phyloP scores from a whole-genome alignment of 2,888 invertebrate species.

The Auanema freiburgensis region DNA sequence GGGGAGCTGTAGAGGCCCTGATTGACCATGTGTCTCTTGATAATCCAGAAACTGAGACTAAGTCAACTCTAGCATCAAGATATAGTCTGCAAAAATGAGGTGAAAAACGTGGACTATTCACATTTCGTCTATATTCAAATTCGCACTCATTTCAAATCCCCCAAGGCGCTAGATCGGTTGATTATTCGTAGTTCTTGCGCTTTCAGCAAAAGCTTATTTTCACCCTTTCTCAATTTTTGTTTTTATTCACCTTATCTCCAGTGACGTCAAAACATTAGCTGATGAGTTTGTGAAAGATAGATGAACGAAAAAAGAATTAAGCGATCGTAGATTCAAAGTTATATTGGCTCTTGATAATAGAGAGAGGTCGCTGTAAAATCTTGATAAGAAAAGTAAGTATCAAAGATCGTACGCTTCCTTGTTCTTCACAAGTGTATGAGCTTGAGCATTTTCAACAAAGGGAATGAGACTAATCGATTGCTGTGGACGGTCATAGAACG shows the following conservation, averaged over 20 bases:
- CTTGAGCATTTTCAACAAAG: slow-evolving; percentile 28
- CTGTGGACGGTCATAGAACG: slow-evolving; percentile 45
- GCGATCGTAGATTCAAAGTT: slow-evolving; percentile 44
- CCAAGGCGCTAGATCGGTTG: neutral
- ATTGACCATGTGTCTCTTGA: slow-evolving; percentile 44
- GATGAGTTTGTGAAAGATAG: slow-evolving; percentile 25
- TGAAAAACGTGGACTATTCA: too few relatives aligned
- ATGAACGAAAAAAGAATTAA: slow-evolving; percentile 49
- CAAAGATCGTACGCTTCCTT: slow-evolving; percentile 15
- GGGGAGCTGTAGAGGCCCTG: slow-evolving; percentile 34
- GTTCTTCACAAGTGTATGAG: slow-evolving; percentile 23
- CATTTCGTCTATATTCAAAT: neutral
- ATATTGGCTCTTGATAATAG: slow-evolving; percentile 45
- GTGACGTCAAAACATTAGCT: slow-evolving; percentile 12
- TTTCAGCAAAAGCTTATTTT: neutral
- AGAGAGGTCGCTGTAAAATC: slow-evolving; percentile 40
- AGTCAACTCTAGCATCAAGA: slow-evolving; percentile 51
- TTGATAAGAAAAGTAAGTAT: neutral
- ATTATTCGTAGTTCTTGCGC: neutral
- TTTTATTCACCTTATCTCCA: slow-evolving; percentile 8
- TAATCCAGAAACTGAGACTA: slow-evolving; percentile 48
- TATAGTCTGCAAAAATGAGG: slow-evolving; percentile 36
- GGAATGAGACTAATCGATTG: slow-evolving; percentile 18
- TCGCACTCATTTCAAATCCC: neutral
- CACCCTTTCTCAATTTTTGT: slow-evolving; percentile 8